These are phyloP conservation scores for Eupithecia subfuscata DNA, from an alignment of 2,888 invertebrate genomes.

Conservation along the genomic window DNA sequence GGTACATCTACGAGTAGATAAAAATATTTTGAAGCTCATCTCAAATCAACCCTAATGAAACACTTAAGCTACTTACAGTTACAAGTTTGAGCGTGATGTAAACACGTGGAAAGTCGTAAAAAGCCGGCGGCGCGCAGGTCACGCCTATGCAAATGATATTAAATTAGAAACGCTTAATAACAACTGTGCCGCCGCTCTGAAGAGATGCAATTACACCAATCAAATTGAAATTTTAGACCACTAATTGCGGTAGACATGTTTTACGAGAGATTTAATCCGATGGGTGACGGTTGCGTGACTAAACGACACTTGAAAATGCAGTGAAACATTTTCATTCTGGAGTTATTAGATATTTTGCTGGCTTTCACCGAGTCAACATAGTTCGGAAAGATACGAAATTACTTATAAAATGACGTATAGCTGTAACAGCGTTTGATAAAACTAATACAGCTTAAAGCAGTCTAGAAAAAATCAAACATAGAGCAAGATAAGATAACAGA, in stretches of 20 bases:
- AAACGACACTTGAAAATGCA: slow-evolving; percentile 35
- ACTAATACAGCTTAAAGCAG: neutral
- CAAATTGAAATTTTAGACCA: slow-evolving; percentile 80
- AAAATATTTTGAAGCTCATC: neutral
- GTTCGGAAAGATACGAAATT: neutral
- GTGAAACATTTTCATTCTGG: slow-evolving; percentile 11
- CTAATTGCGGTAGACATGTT: slow-evolving; percentile 80
- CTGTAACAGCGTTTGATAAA: neutral
- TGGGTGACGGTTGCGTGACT: slow-evolving; percentile 48
- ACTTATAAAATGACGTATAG: neutral
- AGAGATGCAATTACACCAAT: slow-evolving; percentile 84
- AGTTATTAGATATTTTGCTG: neutral
- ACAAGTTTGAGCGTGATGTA: slow-evolving; percentile 28
- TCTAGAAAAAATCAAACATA: neutral
- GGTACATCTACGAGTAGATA: neutral
- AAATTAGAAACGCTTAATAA: slow-evolving; percentile 83
- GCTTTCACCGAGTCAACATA: neutral
- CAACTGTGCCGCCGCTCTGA: slow-evolving; percentile 79
- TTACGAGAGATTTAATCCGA: slow-evolving; percentile 66
- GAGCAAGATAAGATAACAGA: neutral
- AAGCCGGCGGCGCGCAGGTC: slow-evolving; percentile 59
- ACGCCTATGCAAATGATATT: slow-evolving; percentile 84
- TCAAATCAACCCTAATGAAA: neutral
- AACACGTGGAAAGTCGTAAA: slow-evolving; percentile 36
- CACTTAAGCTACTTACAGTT: slow-evolving; percentile 14